phyloP scores from a whole-genome alignment of 2,797 vertebrate species.

The Kryptopterus vitreolus region DNA sequence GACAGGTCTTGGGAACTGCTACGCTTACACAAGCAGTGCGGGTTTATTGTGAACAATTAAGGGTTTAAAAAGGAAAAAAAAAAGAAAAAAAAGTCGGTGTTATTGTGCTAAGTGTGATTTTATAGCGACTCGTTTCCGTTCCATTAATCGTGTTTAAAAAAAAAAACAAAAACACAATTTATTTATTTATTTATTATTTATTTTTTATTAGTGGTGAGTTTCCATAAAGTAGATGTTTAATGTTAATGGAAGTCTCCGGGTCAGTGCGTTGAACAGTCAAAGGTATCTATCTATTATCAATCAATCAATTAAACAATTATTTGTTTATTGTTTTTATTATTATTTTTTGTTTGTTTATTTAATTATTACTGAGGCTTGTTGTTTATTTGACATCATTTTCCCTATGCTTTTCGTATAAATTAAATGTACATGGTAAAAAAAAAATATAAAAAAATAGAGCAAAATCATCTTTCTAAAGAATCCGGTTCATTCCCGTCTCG shows the following conservation, averaged over 20 bases:
- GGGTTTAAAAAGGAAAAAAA: neutral
- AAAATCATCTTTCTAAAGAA: neutral
- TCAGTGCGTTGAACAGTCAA: neutral
- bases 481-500: too few relatives aligned
- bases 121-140: neutral
- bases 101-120: conserved; percentile 1
- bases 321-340: too few relatives aligned
- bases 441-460: too few relatives aligned
- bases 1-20: neutral
- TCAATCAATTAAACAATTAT: neutral
- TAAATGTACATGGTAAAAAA: neutral
- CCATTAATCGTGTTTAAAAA: neutral
- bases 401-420: neutral
- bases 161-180: neutral
- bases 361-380: too few relatives aligned
- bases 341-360: too few relatives aligned
- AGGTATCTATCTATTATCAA: neutral
- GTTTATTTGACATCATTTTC: neutral
- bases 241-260: neutral
- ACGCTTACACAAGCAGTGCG: too few relatives aligned
- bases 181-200: too few relatives aligned
- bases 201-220: neutral
- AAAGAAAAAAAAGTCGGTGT: neutral
- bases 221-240: neutral
- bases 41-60: neutral